phyloP scores from a whole-genome alignment of 1,140 invertebrate species.

The Tetragnatha versicolor region DNA sequence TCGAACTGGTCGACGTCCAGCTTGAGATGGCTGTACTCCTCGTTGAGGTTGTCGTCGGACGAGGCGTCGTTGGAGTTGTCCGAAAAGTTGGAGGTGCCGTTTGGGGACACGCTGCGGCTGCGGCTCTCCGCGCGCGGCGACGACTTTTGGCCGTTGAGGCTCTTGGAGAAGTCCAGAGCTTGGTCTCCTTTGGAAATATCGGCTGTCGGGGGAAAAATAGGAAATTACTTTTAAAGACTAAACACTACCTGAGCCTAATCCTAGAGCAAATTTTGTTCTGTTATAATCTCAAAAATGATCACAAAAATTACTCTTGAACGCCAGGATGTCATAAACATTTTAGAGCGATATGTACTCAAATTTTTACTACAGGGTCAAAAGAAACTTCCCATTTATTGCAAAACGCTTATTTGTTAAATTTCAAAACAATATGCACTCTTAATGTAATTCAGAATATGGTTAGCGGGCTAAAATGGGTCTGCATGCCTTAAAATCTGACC shows the following conservation, averaged over 20 bases:
- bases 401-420: too few relatives aligned
- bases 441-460: too few relatives aligned
- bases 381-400: too few relatives aligned
- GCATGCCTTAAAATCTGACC: too few relatives aligned
- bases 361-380: too few relatives aligned
- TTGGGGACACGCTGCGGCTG: slow-evolving; percentile 50
- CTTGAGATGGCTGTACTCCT: slow-evolving; percentile 18
- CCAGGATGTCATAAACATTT: too few relatives aligned
- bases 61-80: slow-evolving; percentile 32
- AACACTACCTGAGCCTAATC: neutral
- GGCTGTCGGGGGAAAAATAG: neutral
- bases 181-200: slow-evolving; percentile 33
- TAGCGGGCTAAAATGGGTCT: too few relatives aligned
- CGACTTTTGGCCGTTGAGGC: slow-evolving; percentile 25
- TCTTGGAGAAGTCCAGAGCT: slow-evolving; percentile 40
- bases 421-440: too few relatives aligned
- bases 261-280: too few relatives aligned
- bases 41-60: slow-evolving; percentile 20
- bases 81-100: slow-evolving; percentile 53
- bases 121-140: slow-evolving; percentile 2
- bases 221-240: neutral
- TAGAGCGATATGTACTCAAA: too few relatives aligned
- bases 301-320: too few relatives aligned
- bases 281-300: too few relatives aligned
- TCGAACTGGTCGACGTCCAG: slow-evolving; percentile 67